phyloP scores from a whole-genome alignment of 1,140 invertebrate genomes.

The Magallana ariakensis region DNA sequence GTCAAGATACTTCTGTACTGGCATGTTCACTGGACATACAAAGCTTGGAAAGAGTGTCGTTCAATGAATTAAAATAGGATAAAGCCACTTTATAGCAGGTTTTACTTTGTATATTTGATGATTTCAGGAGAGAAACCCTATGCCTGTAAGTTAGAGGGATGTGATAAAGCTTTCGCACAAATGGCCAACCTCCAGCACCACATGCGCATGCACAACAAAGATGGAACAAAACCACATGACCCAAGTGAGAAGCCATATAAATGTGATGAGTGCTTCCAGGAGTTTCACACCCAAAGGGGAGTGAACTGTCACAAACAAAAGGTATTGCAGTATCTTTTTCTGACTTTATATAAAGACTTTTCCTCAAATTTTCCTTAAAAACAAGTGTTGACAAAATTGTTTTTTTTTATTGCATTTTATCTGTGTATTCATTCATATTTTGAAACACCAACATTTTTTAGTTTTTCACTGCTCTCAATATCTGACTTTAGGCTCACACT shows the following conservation, averaged over 20 bases:
- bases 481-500: slow-evolving; percentile 10
- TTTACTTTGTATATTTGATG: neutral
- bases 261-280: slow-evolving; percentile 37
- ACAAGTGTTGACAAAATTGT: too few species aligned
- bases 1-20: too few species aligned
- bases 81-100: too few species aligned
- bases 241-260: slow-evolving; percentile 33
- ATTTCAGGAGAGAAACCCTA: slow-evolving; percentile 35
- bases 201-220: slow-evolving; percentile 37
- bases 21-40: too few species aligned
- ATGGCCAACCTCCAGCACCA: slow-evolving; percentile 44
- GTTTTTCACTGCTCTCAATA: neutral
- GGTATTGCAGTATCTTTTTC: neutral
- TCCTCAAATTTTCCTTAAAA: neutral
- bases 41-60: too few species aligned
- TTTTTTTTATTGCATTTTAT: too few species aligned
- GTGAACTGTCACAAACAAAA: slow-evolving; percentile 43
- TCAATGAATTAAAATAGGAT: too few species aligned
- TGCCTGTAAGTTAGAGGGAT: slow-evolving; percentile 27
- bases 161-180: slow-evolving; percentile 41
- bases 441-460: too few species aligned
- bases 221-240: slow-evolving; percentile 1
- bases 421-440: too few species aligned
- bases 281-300: slow-evolving; percentile 30
- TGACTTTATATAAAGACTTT: neutral